phyloP scores from a whole-genome alignment of 2,888 invertebrate genomes.

The Troglohyphantes excavatus region DNA sequence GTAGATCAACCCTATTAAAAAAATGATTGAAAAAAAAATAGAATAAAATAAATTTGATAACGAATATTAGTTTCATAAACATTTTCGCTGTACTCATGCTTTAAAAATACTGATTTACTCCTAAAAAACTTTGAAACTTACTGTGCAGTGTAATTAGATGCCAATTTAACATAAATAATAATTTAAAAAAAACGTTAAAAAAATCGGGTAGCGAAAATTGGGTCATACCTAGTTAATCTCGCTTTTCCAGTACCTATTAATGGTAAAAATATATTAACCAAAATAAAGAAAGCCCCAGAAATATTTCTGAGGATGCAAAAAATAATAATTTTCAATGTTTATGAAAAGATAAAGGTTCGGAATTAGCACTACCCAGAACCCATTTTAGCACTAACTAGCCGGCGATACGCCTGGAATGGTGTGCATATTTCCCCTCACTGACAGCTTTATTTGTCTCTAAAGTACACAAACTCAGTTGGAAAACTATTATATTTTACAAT shows the following conservation, averaged over 20 bases:
- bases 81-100: no score
- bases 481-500: conserved; percentile 58
- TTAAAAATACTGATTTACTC: no score
- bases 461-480: conserved; percentile 29
- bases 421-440: conserved; percentile 27
- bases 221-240: conserved; percentile 28
- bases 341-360: conserved; percentile 45
- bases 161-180: no score
- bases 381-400: conserved; percentile 39
- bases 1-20: no score
- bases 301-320: neutral
- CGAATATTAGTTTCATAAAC: no score
- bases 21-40: no score
- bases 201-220: conserved; percentile 12
- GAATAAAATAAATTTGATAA: no score
- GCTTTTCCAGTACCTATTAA: neutral
- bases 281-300: neutral
- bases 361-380: conserved; percentile 18
- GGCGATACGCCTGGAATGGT: neutral
- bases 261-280: conserved; percentile 30
- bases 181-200: neutral
- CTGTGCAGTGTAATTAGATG: no score
- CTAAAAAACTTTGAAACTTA: no score
- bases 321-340: conserved; percentile 36
- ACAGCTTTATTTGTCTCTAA: conserved; percentile 53